Evolutionary conservation across 2,113 vertebrate genomes (phyloP), one percentile per base, ranked within the genome.

Genomic region (Octodon degus): DNA sequence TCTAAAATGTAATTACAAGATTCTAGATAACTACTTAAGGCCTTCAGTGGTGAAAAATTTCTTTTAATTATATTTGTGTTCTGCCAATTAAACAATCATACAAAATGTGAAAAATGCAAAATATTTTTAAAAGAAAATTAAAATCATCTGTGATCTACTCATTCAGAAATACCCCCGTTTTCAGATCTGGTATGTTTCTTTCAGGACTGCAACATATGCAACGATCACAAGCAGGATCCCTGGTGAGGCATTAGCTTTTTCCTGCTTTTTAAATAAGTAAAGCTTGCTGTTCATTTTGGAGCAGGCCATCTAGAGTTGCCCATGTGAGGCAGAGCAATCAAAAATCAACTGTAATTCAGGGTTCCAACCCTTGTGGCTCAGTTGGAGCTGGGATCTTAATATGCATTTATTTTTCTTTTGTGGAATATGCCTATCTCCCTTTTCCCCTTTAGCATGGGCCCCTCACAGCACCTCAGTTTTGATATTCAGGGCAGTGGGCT

Each of bases 1-100:
- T 89, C 93, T 96, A 76, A 96, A 89, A 89, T 50, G 37, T 84
- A 95, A 89, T 87, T 86, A 91, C 79, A 94, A 96, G 83, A 79
- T 37, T 81, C 68, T 81, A 58, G 79, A 86, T 83, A 95, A 89
- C 62, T 27, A 83, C 74, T 58, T 47, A 83, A 92, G 63, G 50
- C 13, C 81, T 70, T 80, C 82, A 79, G 95, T 27, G 72, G 81
- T 67, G 53, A 93, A 88, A 85, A 85, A 88, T 37, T 89, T 84
- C 70, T 93, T 95, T 96, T 85, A 95, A 93, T 92, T 93, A 37
- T 90, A 94, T 79, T 87, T 92, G 85, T 72, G 25, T 84, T 76
- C 70, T 55, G 43, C 43, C 67, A 86, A 80, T 88, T 67, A 90
- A 88, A 93, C 34, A n/a, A 19, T 97, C 37, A 47, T 22, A 83